Conservation (phyloP, 2,888 invertebrate species). For the Empis stercorea region DNA sequence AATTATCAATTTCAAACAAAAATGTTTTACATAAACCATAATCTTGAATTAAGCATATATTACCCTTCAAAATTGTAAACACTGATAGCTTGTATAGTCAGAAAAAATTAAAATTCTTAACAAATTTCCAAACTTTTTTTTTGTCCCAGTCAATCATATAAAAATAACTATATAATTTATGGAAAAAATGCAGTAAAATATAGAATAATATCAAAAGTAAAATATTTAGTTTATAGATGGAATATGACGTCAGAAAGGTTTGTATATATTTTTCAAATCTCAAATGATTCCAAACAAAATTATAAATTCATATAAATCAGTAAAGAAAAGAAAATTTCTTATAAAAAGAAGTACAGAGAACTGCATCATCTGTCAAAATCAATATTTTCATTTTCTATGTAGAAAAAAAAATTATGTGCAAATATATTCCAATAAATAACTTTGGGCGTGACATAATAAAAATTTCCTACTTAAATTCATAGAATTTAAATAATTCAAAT, state of each 20-base stretch:
- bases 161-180: too few relatives aligned
- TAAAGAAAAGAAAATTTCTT: not conserved
- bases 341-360: not conserved
- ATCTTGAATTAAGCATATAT: too few relatives aligned
- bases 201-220: too few relatives aligned
- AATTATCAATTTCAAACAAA: too few relatives aligned
- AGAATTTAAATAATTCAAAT: not conserved
- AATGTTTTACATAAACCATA: too few relatives aligned
- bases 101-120: too few relatives aligned
- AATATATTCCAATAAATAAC: not conserved
- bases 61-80: too few relatives aligned
- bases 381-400: not conserved
- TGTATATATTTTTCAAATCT: not conserved
- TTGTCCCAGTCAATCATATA: too few relatives aligned
- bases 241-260: constrained; percentile 1
- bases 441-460: not conserved
- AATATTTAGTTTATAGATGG: not conserved
- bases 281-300: too few relatives aligned
- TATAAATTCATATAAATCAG: not conserved
- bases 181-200: too few relatives aligned
- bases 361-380: not conserved
- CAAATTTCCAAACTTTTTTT: too few relatives aligned
- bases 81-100: too few relatives aligned
- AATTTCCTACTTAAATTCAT: not conserved
- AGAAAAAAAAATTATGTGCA: not conserved